phyloP scores from a whole-genome alignment of 2,888 invertebrate genomes.

The Thecocarcelia acutangulata region DNA sequence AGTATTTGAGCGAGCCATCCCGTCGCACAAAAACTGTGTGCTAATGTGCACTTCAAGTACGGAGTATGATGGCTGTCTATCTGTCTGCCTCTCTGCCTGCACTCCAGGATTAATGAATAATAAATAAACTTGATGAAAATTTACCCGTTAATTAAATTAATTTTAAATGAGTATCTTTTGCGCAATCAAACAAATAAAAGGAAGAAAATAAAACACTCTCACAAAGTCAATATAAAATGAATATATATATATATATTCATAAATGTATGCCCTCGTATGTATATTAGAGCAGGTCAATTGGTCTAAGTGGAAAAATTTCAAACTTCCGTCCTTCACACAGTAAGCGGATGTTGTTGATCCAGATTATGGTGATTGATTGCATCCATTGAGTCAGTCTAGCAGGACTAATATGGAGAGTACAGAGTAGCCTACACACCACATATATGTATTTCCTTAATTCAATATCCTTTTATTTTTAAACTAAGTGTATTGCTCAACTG shows the following conservation, averaged over 20 bases:
- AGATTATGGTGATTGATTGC: too few relatives aligned
- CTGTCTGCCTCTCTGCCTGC: conserved; percentile 65
- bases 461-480: too few relatives aligned
- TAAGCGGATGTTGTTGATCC: too few relatives aligned
- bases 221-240: neutral
- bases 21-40: neutral
- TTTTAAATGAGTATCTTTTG: conserved; percentile 69
- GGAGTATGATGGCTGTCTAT: conserved; percentile 56
- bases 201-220: conserved; percentile 1
- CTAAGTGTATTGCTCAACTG: too few relatives aligned
- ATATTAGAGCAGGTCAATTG: too few relatives aligned
- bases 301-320: too few relatives aligned
- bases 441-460: too few relatives aligned
- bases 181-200: conserved; percentile 26
- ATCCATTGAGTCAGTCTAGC: too few relatives aligned
- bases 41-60: conserved; percentile 43
- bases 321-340: too few relatives aligned
- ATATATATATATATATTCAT: neutral
- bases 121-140: conserved; percentile 69
- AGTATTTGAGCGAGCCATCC: neutral
- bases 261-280: conserved; percentile 12
- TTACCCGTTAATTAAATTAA: conserved; percentile 69
- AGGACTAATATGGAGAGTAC: too few relatives aligned
- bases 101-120: conserved; percentile 67
- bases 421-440: too few relatives aligned